Evolutionary conservation across 2,113 vertebrate species (phyloP).

Genomic region (Crocuta crocuta): DNA sequence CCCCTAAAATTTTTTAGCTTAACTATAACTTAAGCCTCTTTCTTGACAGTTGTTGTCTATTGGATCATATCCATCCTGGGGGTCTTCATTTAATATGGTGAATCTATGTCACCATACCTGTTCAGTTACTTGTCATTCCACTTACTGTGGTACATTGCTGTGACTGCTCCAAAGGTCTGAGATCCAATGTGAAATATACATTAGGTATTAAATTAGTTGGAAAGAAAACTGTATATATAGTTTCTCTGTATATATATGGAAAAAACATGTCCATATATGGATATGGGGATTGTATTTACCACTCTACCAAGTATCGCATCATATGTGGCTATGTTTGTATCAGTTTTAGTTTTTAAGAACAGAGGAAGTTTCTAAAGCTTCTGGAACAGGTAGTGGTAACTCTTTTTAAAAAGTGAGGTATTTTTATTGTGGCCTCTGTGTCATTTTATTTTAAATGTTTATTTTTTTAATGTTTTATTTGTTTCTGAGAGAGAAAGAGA

Average conservation of each 20-base stretch:
- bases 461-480: too few species aligned
- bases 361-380: conserved; percentile 6
- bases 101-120: neutral
- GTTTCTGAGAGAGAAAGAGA: too few species aligned
- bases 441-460: neutral
- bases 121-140: neutral
- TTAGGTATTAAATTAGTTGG: neutral
- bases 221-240: neutral
- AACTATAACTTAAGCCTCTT: neutral
- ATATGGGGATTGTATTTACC: neutral
- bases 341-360: neutral
- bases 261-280: neutral
- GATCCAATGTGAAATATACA: neutral
- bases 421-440: neutral
- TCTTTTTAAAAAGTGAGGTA: neutral
- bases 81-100: neutral
- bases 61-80: neutral
- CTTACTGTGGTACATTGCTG: neutral
- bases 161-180: neutral
- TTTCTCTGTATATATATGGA: too few species aligned
- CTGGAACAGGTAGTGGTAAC: neutral
- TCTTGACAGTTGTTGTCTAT: neutral
- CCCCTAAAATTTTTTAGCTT: neutral
- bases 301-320: neutral
- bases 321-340: neutral